Base-by-base conservation (phyloP, 2,113 vertebrate species). In the Tinamus guttatus region DNA sequence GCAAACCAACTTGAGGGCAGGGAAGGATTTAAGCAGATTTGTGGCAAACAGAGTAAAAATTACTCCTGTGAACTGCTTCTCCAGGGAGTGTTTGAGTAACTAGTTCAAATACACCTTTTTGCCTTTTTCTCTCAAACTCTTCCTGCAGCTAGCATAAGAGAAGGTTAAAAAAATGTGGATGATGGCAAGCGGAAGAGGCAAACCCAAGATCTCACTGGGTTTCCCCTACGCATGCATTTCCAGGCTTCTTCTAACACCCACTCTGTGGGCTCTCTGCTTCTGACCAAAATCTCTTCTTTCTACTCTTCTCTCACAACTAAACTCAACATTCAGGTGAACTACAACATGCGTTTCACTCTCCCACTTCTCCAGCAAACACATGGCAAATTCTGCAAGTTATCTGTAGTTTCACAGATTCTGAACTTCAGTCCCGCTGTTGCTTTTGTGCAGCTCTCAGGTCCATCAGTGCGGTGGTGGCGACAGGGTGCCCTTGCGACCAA, bases 51-150 rank as follows among this genome's bases (percentile, higher is more conserved):
- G 69, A 36, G 45, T 58, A 76, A 76, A 79, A 89, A 58, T 47
- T 7, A 32, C 49, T 76, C 60, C 43, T 2, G 3, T 54, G 45
- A 95, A 76, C 65, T 51, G 58, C 58, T 88, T 79, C 64, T 84
- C 52, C 40, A 62, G 58, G 43, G 86, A 73, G 49, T 1, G 9
- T 16, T 52, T 40, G 63, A 22, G 38, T 81, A 78, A 56, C 80
- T 65, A 78, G 69, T 74, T 83, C 75, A 91, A 90, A 88, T 34
- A 8, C 5, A 34, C 27, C 28, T 86, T 65, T 79, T 45, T 65
- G 27, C 81, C n/a, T 81, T 90, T 90, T 87, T 71, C 65, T 64
- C 41, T 73, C 52, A 68, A 68, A 81, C 28, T 69, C 74, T 73
- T 69, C 36, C 52, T 78, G 81, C 36, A 83, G 28, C 15, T 27